Evolutionary conservation across 2,113 vertebrate genomes (phyloP), one percentile per base, ranked within the genome.

Genomic region (Xiphophorus couchianus): DNA sequence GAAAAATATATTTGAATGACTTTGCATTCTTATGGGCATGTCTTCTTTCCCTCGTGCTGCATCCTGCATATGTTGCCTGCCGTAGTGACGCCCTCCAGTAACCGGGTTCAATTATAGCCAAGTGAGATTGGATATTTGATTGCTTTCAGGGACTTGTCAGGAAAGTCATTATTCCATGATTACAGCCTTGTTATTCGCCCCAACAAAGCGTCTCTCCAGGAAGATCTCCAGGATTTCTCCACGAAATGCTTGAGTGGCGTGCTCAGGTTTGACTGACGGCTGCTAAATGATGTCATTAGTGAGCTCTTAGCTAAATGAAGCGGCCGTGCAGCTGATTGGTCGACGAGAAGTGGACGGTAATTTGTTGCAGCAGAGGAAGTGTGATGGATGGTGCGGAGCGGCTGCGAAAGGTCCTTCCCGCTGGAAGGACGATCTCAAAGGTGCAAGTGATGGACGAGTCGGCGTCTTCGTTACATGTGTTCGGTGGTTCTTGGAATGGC

Each of bases 271-370:
- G 90, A 91, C 66, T 78, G 90, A 80, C 88, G 84, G 86, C 78
- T 84, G 80, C 69, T 90, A 86, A 87, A 90, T 79, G 51, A 91
- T 92, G 82, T 86, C 73, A 84, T 82, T 87, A 81, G 74, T 78
- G 71, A 77, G 44, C 70, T 84, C 76, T 79, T 84, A 78, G 84
- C 80, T 73, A 83, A 90, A 86, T 76, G 74, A 71, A 84, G 85
- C 84, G 22, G 77, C 10, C 5, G 37, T 66, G 74, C 73, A 79
- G 76, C 66, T 19, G 66, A 87, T 88, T 84, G 86, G 84, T 71
- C 25, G 15, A 31, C 22, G 2, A 78, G 33, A 58, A 51, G 66
- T 73, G 76, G 68, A 58, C n/a, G 29, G 69, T 69, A 51, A 88
- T 90, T 89, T 86, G 81, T 84, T 44, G 71, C 10, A 22, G 77